Percentiles rank a stretch among this genome's conserved stretches.
Conservation (phyloP, 1,140 invertebrate genomes). For the Trichogramma pretiosum region DNA sequence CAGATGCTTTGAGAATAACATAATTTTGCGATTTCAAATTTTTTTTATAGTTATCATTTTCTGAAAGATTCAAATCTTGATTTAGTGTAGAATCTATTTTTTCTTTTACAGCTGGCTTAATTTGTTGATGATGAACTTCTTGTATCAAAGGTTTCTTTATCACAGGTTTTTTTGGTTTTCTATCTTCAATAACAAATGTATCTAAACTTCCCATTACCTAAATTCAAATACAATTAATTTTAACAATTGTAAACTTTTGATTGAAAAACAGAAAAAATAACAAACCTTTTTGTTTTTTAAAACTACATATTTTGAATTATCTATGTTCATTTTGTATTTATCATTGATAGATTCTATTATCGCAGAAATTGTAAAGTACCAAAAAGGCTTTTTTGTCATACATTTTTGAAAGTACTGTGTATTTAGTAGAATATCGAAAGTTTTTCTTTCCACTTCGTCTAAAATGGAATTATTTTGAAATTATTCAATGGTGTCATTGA, state of each 20-base stretch:
- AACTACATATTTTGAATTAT: slow-evolving; percentile 43
- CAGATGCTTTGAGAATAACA: slow-evolving; percentile 12
- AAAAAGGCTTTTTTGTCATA: slow-evolving; percentile 27
- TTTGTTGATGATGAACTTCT: slow-evolving; percentile 36
- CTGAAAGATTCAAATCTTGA: too few relatives aligned
- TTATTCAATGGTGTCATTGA: slow-evolving; percentile 1
- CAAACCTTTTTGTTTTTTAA: slow-evolving; percentile 52
- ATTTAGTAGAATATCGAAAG: slow-evolving; percentile 39
- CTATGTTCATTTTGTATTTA: slow-evolving; percentile 32
- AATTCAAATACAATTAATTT: slow-evolving; percentile 5
- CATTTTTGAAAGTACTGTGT: slow-evolving; percentile 37
- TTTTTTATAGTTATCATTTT: slow-evolving; percentile 21
- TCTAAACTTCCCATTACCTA: slow-evolving; percentile 61
- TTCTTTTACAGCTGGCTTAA: too few relatives aligned
- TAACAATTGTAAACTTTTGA: background rate
- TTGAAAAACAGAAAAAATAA: background rate
- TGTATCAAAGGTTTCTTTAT: slow-evolving; percentile 45
- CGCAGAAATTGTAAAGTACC: slow-evolving; percentile 33
- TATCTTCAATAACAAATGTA: slow-evolving; percentile 60
- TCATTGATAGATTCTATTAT: slow-evolving; percentile 31
- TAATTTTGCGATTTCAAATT: slow-evolving; percentile 31
- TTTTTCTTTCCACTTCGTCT: slow-evolving; percentile 28
- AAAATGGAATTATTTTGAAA: slow-evolving; percentile 6
- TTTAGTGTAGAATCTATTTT: too few relatives aligned
- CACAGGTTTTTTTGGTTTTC: slow-evolving; percentile 46